Evolutionary conservation across 2,888 invertebrate genomes (phyloP), one percentile per base, ranked within the genome.

Genomic region (Liodrosophila aerea): DNA sequence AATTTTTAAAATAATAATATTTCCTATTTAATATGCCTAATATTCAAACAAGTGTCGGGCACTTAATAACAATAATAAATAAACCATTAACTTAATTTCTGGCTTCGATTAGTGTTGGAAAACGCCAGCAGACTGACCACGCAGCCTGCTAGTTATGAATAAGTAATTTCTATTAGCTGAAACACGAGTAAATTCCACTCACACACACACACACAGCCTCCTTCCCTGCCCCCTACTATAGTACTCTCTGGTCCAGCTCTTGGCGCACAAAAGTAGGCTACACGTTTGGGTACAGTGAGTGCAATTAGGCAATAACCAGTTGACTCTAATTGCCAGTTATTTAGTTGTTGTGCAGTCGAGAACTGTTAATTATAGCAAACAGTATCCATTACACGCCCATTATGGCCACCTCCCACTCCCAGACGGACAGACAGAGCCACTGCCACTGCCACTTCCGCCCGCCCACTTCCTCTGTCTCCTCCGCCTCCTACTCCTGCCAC

Each of bases 331-430:
- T 47, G 52, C 41, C 56, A 43, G 54, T 56, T 49, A 39, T 51
- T 56, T 33, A 39, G 54, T 52, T 51, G 47, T 51, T 59, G 50
- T 37, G 13, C 34, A 11, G 27, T 27, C 16, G 36, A 43, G 18
- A 40, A 61, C 29, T 56, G 50, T 77, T 76, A 78, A 78, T 78
- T 84, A 71, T 71, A 71, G 59, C 63, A 65, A 80, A 68, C 58
- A 45, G 64, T 59, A 46, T 51, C 47, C 71, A 81, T 73, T 73
- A 66, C 45, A 71, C 54, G 57, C 46, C 67, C 56, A 76, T 60
- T 61, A 51, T 43, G 16, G 68, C 47, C 60, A 60, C 70, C 73
- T 64, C 80, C 72, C 39, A 4, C 16, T 27, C n/a, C n/a, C n/a
- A n/a, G n/a, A n/a, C n/a, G n/a, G n/a, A n/a, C n/a, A n/a, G n/a